phyloP scores from a whole-genome alignment of 2,888 invertebrate genomes.

The Euplagia quadripunctaria region DNA sequence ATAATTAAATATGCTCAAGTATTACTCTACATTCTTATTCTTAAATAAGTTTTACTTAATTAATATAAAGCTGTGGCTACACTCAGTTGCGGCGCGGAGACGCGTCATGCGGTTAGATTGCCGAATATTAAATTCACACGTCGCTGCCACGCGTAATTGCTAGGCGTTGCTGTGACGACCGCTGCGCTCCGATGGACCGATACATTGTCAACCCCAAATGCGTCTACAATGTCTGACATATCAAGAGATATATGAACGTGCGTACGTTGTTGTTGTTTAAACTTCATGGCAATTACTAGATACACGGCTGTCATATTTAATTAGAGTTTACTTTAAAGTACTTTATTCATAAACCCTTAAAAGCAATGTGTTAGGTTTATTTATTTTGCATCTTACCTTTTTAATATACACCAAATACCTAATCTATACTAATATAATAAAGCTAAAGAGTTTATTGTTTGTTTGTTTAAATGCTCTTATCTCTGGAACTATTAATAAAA shows the following conservation, averaged over 20 bases:
- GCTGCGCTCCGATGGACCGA: conserved; percentile 40
- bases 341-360: not conserved
- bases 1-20: not conserved
- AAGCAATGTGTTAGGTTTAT: not conserved
- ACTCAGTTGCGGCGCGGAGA: conserved; percentile 2
- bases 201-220: conserved; percentile 30
- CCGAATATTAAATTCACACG: conserved; percentile 54
- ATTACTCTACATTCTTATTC: too few species aligned
- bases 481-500: too few species aligned
- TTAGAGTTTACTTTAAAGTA: not conserved
- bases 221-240: conserved; percentile 6
- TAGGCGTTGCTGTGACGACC: conserved; percentile 46
- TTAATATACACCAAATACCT: not conserved
- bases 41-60: conserved; percentile 4
- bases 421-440: not conserved
- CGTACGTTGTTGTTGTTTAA: conserved; percentile 4
- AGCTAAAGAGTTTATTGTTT: too few species aligned
- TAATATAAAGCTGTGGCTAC: conserved; percentile 23
- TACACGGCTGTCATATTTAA: conserved; percentile 10
- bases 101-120: conserved; percentile 7
- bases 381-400: not conserved
- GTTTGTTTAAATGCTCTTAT: too few species aligned
- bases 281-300: conserved; percentile 4
- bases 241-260: conserved; percentile 7
- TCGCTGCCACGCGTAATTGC: conserved; percentile 63